These are phyloP conservation scores for Ciconia nigra DNA, from an alignment of 2,797 vertebrate species.

Conservation along the genomic window DNA sequence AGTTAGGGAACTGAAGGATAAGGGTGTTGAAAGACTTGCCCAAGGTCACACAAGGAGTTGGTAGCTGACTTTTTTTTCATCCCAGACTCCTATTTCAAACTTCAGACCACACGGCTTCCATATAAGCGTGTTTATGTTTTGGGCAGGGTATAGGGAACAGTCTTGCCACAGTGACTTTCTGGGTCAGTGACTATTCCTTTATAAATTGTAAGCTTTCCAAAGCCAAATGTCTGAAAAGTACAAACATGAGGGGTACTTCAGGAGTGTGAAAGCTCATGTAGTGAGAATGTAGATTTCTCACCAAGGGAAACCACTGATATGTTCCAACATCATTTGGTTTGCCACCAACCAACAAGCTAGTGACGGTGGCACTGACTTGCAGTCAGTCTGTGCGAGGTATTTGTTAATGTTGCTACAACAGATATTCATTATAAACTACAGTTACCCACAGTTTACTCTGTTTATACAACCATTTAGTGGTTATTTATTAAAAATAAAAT, in stretches of 20 bases:
- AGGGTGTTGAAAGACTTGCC: background rate
- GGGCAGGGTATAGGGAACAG: conserved; percentile 23
- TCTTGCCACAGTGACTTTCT: conserved; percentile 51
- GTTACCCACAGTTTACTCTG: conserved; percentile 74
- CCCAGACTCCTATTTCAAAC: background rate
- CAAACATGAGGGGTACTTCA: conserved; percentile 25
- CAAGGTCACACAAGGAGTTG: background rate
- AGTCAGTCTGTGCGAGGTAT: conserved; percentile 35
- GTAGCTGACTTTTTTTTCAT: background rate
- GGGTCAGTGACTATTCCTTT: conserved; percentile 50
- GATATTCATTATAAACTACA: conserved; percentile 72
- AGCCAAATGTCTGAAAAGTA: conserved; percentile 37
- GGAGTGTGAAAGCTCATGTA: conserved; percentile 44
- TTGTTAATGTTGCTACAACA: conserved; percentile 70
- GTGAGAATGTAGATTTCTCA: conserved; percentile 49
- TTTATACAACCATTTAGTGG: conserved; percentile 77
- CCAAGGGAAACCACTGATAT: conserved; percentile 56
- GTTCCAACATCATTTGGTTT: conserved; percentile 54
- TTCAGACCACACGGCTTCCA: background rate
- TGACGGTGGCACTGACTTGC: conserved; percentile 19
- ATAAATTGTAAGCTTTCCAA: conserved; percentile 31
- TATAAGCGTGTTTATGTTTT: conserved; percentile 30
- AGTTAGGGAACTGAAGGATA: background rate
- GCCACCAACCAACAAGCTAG: conserved; percentile 58
- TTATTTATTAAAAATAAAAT: conserved; percentile 83